phyloP scores from a whole-genome alignment of 1,140 invertebrate genomes.

The Panulirus ornatus region DNA sequence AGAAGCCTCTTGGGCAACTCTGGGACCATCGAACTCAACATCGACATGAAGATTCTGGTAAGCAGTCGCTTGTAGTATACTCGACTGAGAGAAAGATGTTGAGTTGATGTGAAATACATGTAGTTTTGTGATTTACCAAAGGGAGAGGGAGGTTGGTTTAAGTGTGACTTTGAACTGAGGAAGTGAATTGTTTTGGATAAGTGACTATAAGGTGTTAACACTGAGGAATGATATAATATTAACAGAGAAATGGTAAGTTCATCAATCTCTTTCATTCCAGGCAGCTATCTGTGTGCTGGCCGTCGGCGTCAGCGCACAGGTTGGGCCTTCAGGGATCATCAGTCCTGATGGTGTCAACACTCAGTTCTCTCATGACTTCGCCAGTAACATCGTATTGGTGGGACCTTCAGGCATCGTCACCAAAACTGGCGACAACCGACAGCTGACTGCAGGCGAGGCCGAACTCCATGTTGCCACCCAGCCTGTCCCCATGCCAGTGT shows the following conservation, averaged over 20 bases:
- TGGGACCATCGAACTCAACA: not conserved
- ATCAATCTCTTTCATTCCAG: not conserved
- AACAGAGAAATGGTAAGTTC: no score
- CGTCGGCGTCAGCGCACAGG: constrained; percentile 59
- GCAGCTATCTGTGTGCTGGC: constrained; percentile 66
- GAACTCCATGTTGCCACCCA: constrained; percentile 15
- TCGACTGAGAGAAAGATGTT: no score
- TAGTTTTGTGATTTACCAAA: no score
- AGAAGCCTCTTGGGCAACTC: constrained; percentile 45
- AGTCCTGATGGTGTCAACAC: constrained; percentile 58
- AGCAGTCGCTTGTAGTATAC: not conserved
- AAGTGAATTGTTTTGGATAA: no score
- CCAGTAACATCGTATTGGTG: constrained; percentile 35
- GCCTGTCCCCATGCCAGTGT: constrained; percentile 23
- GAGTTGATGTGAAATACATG: no score
- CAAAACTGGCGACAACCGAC: constrained; percentile 44
- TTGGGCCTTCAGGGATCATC: constrained; percentile 66
- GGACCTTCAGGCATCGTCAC: constrained; percentile 66
- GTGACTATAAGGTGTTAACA: no score
- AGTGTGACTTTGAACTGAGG: no score
- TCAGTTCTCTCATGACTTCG: constrained; percentile 48
- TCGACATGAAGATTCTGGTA: constrained; percentile 37
- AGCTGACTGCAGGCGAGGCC: constrained; percentile 50
- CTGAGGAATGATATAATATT: no score
- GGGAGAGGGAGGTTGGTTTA: no score